A percentile compares a stretch with the other conserved stretches of the same genome.
Evolutionary conservation across 2,888 invertebrate genomes (phyloP).

Genomic region (Heliconius erato): DNA sequence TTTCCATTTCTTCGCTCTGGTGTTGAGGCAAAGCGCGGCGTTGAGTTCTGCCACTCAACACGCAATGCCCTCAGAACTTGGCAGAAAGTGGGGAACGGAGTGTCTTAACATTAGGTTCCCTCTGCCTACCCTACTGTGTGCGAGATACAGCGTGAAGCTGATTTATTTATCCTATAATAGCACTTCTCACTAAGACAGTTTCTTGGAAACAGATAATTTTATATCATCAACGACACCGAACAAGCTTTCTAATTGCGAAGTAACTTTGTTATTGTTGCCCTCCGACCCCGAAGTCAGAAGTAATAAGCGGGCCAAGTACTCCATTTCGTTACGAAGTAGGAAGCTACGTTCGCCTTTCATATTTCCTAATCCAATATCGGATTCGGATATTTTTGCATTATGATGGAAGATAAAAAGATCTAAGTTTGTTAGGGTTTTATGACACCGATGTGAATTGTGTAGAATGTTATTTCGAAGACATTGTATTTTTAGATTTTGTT

Average conservation of each 20-base stretch:
- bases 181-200: not conserved
- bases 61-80: too few relatives aligned
- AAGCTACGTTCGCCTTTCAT: slow-evolving; percentile 46
- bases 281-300: slow-evolving; percentile 59
- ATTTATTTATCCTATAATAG: slow-evolving; percentile 1
- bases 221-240: slow-evolving; percentile 33
- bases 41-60: too few relatives aligned
- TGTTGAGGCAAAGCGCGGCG: too few relatives aligned
- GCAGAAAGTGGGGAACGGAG: too few relatives aligned
- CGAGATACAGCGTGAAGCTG: too few relatives aligned
- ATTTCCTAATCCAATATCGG: slow-evolving; percentile 45
- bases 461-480: not conserved
- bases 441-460: not conserved
- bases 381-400: slow-evolving; percentile 37
- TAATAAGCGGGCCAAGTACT: slow-evolving; percentile 54
- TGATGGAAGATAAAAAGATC: slow-evolving; percentile 2
- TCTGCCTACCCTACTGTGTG: too few relatives aligned
- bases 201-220: slow-evolving; percentile 14
- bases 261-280: slow-evolving; percentile 70
- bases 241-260: slow-evolving; percentile 59
- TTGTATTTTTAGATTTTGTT: not conserved
- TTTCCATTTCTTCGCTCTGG: too few relatives aligned
- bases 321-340: slow-evolving; percentile 50
- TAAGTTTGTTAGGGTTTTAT: slow-evolving; percentile 5
- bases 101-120: too few relatives aligned